These are phyloP conservation scores for Sphaerodactylus townsendi DNA, from an alignment of 2,113 vertebrate species.

Conservation along the genomic window DNA sequence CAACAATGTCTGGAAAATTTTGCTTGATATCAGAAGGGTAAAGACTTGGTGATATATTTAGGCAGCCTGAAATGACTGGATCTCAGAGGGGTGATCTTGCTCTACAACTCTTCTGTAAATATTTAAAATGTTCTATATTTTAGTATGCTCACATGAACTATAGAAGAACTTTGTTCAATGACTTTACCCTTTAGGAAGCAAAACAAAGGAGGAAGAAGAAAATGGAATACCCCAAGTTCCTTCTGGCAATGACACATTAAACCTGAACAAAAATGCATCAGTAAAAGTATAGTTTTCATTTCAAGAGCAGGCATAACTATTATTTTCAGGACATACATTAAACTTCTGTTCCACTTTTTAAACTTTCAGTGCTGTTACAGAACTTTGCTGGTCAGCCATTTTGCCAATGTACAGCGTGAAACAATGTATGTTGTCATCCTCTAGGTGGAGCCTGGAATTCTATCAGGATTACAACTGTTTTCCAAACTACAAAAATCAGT, in stretches of 20 bases:
- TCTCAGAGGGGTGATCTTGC: not conserved
- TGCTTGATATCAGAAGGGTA: not conserved
- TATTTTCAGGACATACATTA: not conserved
- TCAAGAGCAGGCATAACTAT: not conserved
- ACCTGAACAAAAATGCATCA: not conserved
- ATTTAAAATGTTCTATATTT: not conserved
- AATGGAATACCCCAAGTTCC: not conserved
- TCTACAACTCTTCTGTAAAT: not conserved
- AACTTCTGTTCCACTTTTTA: not conserved
- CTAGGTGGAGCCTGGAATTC: too few relatives aligned
- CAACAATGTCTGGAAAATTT: not conserved
- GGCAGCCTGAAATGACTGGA: not conserved
- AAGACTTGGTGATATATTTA: not conserved
- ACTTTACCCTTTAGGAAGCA: not conserved
- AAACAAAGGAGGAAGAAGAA: not conserved
- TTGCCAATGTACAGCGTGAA: too few relatives aligned
- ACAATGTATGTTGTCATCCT: too few relatives aligned
- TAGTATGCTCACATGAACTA: not conserved
- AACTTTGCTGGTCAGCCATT: too few relatives aligned
- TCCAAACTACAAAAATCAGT: too few relatives aligned
- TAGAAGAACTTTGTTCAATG: not conserved
- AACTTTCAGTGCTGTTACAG: too few relatives aligned
- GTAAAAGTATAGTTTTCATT: not conserved
- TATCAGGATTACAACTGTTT: too few relatives aligned
- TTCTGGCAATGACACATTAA: not conserved